Percentiles rank a stretch among this genome's conserved stretches.
These are phyloP conservation scores for Babylonia areolata DNA, from an alignment of 1,140 invertebrate genomes.

Conservation along the genomic window DNA sequence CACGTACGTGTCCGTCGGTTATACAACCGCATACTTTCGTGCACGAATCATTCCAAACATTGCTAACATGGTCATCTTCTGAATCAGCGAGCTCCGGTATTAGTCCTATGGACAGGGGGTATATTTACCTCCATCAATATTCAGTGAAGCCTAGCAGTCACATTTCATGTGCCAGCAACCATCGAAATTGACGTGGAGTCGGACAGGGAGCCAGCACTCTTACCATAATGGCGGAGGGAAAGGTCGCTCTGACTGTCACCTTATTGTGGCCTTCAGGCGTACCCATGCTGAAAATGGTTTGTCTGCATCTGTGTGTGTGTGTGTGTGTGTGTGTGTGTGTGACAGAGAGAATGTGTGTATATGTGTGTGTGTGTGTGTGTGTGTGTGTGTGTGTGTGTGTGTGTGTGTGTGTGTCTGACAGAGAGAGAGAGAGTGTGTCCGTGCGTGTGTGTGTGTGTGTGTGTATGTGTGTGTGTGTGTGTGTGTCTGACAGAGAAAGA, in stretches of 20 bases:
- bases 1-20: too few species aligned
- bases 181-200: not conserved
- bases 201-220: not conserved
- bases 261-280: not conserved
- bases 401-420: constrained; percentile 16
- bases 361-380: not conserved
- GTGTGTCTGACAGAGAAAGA: too few species aligned
- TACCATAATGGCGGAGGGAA: not conserved
- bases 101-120: not conserved
- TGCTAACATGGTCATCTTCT: too few species aligned
- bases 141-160: not conserved
- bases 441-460: constrained; percentile 8
- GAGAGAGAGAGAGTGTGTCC: too few species aligned
- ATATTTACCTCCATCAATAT: not conserved
- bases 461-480: constrained; percentile 18
- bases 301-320: constrained; percentile 15
- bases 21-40: too few species aligned
- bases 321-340: not conserved
- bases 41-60: too few species aligned
- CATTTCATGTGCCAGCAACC: not conserved
- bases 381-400: not conserved
- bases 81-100: not conserved
- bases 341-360: constrained; percentile 4
- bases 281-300: not conserved
- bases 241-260: not conserved